A percentile compares a stretch with the other conserved stretches of the same genome.
These are phyloP conservation scores for Melanostigma gelatinosum DNA, from an alignment of 2,113 vertebrate species.

Conservation along the genomic window DNA sequence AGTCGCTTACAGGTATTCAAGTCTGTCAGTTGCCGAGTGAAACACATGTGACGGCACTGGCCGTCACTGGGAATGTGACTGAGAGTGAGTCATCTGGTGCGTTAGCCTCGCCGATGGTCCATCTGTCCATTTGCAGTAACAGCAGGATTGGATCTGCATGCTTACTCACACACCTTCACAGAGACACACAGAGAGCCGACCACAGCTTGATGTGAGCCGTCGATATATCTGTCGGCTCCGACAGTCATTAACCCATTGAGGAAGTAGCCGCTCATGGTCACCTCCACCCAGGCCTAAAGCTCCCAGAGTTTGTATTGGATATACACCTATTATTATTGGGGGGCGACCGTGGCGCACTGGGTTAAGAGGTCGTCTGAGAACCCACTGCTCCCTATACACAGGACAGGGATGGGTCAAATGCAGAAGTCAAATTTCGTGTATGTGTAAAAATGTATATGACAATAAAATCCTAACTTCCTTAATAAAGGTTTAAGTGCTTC, in stretches of 20 bases:
- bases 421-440: too few relatives aligned
- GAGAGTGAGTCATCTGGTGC: conserved; percentile 26
- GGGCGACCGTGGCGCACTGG: too few relatives aligned
- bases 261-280: background rate
- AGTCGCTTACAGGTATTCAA: conserved; percentile 33
- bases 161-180: conserved; percentile 28
- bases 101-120: conserved; percentile 13
- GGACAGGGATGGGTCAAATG: too few relatives aligned
- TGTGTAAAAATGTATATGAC: too few relatives aligned
- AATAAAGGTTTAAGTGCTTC: background rate
- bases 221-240: background rate
- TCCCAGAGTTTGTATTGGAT: background rate
- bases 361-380: too few relatives aligned
- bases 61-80: conserved; percentile 11
- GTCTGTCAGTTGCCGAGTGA: background rate
- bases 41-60: conserved; percentile 14
- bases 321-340: too few relatives aligned
- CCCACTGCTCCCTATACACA: too few relatives aligned
- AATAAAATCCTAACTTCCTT: too few relatives aligned
- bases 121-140: conserved; percentile 44
- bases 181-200: background rate
- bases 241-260: conserved; percentile 13
- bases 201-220: background rate
- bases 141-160: conserved; percentile 8
- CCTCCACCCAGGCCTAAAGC: background rate